Evolutionary conservation across 2,888 invertebrate species (phyloP).

Genomic region (Drosophila sordidapex): DNA sequence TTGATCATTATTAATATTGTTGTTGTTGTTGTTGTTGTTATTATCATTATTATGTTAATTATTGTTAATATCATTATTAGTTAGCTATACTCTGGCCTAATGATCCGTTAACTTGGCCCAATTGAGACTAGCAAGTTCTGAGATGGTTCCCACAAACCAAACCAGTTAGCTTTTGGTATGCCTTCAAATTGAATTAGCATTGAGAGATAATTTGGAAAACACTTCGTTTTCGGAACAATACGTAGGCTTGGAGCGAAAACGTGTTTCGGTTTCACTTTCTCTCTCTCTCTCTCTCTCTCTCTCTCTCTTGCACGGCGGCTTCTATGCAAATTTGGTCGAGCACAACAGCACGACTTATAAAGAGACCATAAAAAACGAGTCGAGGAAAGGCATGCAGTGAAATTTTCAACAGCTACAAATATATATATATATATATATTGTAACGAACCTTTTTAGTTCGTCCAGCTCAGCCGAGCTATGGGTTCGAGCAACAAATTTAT

Average conservation of each 20-base stretch:
- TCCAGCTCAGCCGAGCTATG: no score
- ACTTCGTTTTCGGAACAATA: conserved; percentile 33
- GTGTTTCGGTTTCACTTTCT: conserved; percentile 51
- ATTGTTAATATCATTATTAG: background rate
- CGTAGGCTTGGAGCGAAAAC: conserved; percentile 38
- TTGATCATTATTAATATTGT: background rate
- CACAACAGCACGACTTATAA: conserved; percentile 29
- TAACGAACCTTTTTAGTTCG: no score
- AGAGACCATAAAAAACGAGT: conserved; percentile 28
- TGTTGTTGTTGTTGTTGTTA: background rate
- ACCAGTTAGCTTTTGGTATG: background rate
- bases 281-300: background rate
- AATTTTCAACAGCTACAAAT: conserved; percentile 26
- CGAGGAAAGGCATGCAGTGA: conserved; percentile 49
- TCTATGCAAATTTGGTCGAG: conserved; percentile 50
- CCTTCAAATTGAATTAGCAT: conserved; percentile 5
- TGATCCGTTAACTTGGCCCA: background rate
- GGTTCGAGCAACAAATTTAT: no score
- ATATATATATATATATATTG: background rate
- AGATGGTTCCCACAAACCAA: background rate
- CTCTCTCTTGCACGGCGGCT: background rate
- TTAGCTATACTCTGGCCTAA: no score
- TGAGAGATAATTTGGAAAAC: conserved; percentile 37
- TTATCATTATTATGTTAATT: background rate
- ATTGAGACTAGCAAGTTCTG: background rate